Percentiles rank a stretch among this genome's conserved stretches.
These are phyloP conservation scores for Trissolcus brochymenae DNA, from an alignment of 2,888 invertebrate species.

Conservation along the genomic window DNA sequence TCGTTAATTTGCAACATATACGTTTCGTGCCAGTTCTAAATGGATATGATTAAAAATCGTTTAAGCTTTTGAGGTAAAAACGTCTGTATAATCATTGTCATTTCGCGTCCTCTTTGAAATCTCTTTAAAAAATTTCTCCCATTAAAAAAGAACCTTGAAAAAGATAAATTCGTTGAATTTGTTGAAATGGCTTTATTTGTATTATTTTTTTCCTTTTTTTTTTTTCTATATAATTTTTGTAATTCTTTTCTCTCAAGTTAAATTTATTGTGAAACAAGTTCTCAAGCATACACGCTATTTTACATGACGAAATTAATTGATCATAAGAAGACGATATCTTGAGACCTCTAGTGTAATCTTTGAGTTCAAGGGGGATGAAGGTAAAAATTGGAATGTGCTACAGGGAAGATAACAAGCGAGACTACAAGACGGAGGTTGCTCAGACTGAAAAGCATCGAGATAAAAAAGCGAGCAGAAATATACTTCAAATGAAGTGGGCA, in stretches of 20 bases:
- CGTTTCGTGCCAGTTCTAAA: conserved; percentile 4
- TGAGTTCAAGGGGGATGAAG: conserved; percentile 10
- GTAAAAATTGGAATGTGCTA: conserved; percentile 6
- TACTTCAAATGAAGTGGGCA: conserved; percentile 60
- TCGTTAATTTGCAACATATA: no score
- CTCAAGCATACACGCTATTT: conserved; percentile 40
- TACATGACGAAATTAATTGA: conserved; percentile 46
- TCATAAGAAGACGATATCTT: conserved; percentile 51
- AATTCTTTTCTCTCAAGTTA: no score
- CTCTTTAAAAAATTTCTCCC: no score
- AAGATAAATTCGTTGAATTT: no score
- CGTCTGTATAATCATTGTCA: no score
- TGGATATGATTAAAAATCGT: no score
- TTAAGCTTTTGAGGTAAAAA: no score
- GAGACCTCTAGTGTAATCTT: conserved; percentile 27
- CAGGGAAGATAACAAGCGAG: conserved; percentile 34
- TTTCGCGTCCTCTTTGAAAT: no score
- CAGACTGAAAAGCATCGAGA: conserved; percentile 25
- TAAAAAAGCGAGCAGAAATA: conserved; percentile 35
- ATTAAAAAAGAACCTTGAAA: no score
- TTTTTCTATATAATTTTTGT: no score
- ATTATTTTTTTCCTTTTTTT: no score
- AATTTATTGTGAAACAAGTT: conserved; percentile 38
- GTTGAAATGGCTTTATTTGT: no score
- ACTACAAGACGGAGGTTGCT: conserved; percentile 25